Percentiles rank a stretch among this genome's conserved stretches.
Evolutionary conservation across 2,888 invertebrate species (phyloP).

Genomic region (Cheilosia variabilis): DNA sequence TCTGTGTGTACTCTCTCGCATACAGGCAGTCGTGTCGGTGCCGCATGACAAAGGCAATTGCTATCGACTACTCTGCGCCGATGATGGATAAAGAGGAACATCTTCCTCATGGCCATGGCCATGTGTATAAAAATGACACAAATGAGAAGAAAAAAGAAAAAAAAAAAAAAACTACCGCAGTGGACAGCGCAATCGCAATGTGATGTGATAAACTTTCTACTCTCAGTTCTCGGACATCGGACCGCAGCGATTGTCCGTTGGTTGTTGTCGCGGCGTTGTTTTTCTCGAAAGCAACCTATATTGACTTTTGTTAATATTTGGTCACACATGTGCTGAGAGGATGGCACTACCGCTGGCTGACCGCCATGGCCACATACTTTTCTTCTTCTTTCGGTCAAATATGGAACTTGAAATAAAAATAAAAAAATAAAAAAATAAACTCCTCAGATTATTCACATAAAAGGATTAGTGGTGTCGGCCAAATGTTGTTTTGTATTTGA

Average conservation of each 20-base stretch:
- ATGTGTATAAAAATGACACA: conserved; percentile 62
- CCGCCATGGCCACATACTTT: conserved; percentile 75
- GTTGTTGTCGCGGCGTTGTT: conserved; percentile 45
- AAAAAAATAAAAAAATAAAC: conserved; percentile 10
- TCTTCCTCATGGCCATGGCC: conserved; percentile 68
- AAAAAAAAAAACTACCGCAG: conserved; percentile 37
- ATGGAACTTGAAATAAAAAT: conserved; percentile 19
- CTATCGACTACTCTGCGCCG: conserved; percentile 57
- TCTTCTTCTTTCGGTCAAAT: conserved; percentile 34
- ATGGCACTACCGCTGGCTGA: conserved; percentile 27
- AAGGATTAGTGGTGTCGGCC: conserved; percentile 47
- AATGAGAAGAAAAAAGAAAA: conserved; percentile 36
- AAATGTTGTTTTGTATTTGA: conserved; percentile 46
- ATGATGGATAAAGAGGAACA: conserved; percentile 73
- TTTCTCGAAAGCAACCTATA: conserved; percentile 69
- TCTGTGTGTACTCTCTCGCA: conserved; percentile 49
- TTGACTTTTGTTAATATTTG: conserved; percentile 69
- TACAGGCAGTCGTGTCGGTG: conserved; percentile 39
- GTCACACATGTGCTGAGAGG: conserved; percentile 58
- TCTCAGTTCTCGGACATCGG: conserved; percentile 53
- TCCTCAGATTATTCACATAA: conserved; percentile 50
- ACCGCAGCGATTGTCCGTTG: conserved; percentile 51
- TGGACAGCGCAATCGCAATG: conserved; percentile 27
- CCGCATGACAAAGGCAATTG: conserved; percentile 63
- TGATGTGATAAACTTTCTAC: conserved; percentile 72